Base-by-base conservation (phyloP, 2,888 invertebrate genomes). In the Archaeoteleia sp. region DNA sequence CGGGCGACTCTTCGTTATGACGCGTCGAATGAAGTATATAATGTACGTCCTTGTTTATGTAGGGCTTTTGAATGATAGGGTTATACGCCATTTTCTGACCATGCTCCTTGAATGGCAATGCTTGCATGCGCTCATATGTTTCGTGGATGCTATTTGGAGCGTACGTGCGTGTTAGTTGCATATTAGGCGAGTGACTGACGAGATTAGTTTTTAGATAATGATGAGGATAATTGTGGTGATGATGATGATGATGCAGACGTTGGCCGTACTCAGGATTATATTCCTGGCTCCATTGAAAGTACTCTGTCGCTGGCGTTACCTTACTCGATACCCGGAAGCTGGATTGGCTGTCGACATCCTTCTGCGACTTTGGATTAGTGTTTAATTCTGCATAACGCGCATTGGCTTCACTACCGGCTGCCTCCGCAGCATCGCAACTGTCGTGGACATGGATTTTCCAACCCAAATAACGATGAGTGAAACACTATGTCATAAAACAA, bases 391-490 rank as follows among this genome's bases (percentile, higher is more conserved):
- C 87, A 74, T 87, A 88, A 46, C 89, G 87, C 77, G 89, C 89
- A 57, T 86, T 86, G 32, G 82, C 84, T 66, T 90, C 89, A 65
- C 90, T 90, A 13, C 87, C 90, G 37, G 88, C 87, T 1, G 86
- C 86, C 10, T 73, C 63, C 0, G 82, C 79, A 10, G 82, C 85
- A 71, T 94, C 93, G 79, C 95, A 96, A 37, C 89, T 88, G 83
- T 97, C 96, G 70, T 93, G 88, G 0, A 98, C 95, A 84, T 95
- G 92, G 77, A 98, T 97, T 87, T 95, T 96, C 95, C 96, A 97
- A 42, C 97, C 97, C 79, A 97, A 91, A 83, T 96, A 91, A 68
- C 96, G 93, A 85, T 96, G 96, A 2, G 95, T 93, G 88, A 92
- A 97, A 85, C 97, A 97, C 93, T 97, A 88, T n/a, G 20, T 20